These are phyloP conservation scores for Ramphastos sulfuratus DNA, from an alignment of 2,113 vertebrate species.

Conservation along the genomic window DNA sequence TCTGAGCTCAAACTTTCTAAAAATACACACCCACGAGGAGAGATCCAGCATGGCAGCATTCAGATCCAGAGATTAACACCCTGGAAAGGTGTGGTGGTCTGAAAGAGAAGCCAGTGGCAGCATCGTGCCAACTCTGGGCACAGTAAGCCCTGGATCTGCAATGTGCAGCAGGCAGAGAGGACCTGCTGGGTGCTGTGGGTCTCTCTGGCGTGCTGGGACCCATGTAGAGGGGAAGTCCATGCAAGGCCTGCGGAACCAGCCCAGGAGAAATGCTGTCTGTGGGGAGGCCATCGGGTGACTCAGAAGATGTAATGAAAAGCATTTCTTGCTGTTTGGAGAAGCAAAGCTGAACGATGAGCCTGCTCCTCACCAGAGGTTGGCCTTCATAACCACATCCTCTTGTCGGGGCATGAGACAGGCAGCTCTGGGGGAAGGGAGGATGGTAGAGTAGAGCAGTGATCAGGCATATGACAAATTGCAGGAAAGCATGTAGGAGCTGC, in stretches of 20 bases:
- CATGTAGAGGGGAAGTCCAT: not conserved
- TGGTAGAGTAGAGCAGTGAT: not conserved
- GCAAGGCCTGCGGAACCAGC: not conserved
- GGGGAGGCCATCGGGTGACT: not conserved
- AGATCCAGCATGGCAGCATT: not conserved
- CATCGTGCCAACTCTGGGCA: not conserved
- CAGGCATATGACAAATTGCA: constrained; percentile 1
- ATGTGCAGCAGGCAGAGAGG: not conserved
- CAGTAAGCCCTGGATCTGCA: not conserved
- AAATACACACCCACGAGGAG: constrained; percentile 28
- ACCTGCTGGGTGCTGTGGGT: not conserved
- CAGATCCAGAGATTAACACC: not conserved
- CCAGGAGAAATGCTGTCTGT: not conserved
- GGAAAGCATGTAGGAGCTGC: constrained; percentile 14
- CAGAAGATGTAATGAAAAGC: not conserved
- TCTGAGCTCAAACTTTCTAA: constrained; percentile 44
- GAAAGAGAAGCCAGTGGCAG: not conserved
- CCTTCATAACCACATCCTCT: constrained; percentile 52
- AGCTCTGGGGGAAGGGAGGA: constrained; percentile 9
- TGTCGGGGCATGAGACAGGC: not conserved
- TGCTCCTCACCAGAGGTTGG: not conserved
- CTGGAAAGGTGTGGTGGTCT: not conserved
- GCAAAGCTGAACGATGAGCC: constrained; percentile 7
- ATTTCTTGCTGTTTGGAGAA: not conserved
- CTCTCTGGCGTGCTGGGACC: not conserved